Evolutionary conservation across 1,140 invertebrate genomes (phyloP).

Genomic region (Lepidurus couesii): DNA sequence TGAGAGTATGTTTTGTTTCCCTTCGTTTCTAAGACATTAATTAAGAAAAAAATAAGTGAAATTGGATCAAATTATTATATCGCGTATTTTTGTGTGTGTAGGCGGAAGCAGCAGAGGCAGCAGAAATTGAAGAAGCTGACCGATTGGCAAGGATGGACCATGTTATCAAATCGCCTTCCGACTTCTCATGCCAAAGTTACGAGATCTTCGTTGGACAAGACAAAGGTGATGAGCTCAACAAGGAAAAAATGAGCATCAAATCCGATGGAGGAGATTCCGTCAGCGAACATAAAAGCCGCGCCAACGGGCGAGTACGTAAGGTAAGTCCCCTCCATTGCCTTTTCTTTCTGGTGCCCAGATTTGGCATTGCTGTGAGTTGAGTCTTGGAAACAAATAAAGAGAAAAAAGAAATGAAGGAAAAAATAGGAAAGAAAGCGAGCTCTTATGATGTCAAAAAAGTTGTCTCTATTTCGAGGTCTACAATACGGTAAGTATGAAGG

Average conservation of each 20-base stretch:
- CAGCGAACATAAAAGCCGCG: constrained; percentile 66
- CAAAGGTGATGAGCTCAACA: constrained; percentile 76
- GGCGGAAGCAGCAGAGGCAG: constrained; percentile 53
- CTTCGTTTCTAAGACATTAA: neutral
- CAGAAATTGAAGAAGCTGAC: constrained; percentile 48
- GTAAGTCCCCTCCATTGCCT: constrained; percentile 52
- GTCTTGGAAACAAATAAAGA: neutral
- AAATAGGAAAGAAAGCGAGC: too few relatives aligned
- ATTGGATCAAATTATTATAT: constrained; percentile 18
- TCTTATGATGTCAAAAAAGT: too few relatives aligned
- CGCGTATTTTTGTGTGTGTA: neutral
- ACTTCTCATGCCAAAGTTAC: constrained; percentile 82
- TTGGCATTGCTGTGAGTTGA: neutral
- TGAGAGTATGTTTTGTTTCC: constrained; percentile 50
- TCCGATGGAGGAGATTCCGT: constrained; percentile 66
- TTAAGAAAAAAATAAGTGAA: neutral
- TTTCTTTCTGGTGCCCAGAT: neutral
- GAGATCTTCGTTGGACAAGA: constrained; percentile 81
- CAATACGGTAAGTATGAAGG: too few relatives aligned
- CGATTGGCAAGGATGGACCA: constrained; percentile 44
- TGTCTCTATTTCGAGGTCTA: too few relatives aligned
- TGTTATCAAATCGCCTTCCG: constrained; percentile 76
- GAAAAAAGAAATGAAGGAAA: neutral
- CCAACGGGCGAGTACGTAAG: constrained; percentile 68
- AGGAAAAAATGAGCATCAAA: constrained; percentile 82